Evolutionary conservation across 2,113 vertebrate species (phyloP).

Genomic region (Neopipo cinnamomea): DNA sequence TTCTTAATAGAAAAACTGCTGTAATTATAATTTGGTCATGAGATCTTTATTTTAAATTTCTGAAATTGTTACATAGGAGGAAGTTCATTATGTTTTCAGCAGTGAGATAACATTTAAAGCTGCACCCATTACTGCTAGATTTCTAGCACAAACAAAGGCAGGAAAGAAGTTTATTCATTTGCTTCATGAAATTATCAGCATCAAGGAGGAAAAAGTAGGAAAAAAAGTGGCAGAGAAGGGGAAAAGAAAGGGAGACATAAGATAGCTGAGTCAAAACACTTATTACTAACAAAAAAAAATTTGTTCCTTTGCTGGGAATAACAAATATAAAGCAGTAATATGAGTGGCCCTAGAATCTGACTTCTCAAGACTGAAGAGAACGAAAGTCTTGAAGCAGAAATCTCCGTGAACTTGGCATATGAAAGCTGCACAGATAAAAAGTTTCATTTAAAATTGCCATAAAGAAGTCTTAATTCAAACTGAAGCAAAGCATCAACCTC

Average conservation of each 20-base stretch:
- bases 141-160: neutral
- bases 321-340: neutral
- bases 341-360: neutral
- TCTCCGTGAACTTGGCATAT: neutral
- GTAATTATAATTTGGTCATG: neutral
- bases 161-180: neutral
- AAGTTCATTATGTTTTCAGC: neutral
- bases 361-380: neutral
- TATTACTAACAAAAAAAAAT: neutral
- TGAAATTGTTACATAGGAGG: neutral
- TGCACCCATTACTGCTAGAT: neutral
- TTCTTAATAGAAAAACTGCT: neutral
- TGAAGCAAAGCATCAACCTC: neutral
- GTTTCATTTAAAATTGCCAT: neutral
- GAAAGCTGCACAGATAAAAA: neutral
- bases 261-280: neutral
- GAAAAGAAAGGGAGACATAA: neutral
- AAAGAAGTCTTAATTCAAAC: neutral
- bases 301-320: neutral
- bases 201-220: neutral
- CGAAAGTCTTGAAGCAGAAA: neutral
- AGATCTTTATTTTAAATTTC: neutral
- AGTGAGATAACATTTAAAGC: neutral
- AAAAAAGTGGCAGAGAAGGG: neutral
- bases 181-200: neutral